Evolutionary conservation across 1,140 invertebrate species (phyloP).

Genomic region (Cepaea nemoralis): DNA sequence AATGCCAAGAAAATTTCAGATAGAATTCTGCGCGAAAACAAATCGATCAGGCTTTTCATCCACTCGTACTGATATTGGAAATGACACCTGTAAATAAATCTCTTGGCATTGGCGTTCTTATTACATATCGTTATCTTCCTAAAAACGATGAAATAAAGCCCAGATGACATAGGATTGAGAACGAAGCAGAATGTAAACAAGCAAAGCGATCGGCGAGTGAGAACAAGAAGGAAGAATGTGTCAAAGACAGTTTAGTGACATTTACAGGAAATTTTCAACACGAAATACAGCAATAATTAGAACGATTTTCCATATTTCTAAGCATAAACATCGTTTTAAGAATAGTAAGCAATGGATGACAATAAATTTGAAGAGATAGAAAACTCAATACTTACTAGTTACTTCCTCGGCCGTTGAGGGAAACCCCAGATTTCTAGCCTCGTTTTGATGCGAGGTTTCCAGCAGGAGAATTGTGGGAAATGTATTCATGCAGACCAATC

Average conservation of each 20-base stretch:
- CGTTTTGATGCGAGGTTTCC: constrained; percentile 31
- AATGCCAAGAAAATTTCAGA: neutral
- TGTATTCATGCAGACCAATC: neutral
- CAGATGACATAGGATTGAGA: constrained; percentile 8
- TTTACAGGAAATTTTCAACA: neutral
- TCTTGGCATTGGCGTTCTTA: constrained; percentile 17
- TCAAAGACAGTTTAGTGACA: neutral
- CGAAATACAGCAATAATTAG: neutral
- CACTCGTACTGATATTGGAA: constrained; percentile 22
- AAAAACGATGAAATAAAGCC: constrained; percentile 11
- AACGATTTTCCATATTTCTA: neutral
- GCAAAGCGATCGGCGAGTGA: constrained; percentile 11
- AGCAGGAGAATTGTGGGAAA: constrained; percentile 21
- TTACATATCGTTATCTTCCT: neutral
- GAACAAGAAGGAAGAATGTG: constrained; percentile 1
- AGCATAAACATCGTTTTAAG: neutral
- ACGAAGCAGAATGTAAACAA: constrained; percentile 32
- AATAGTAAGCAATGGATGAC: constrained; percentile 17
- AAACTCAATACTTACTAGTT: constrained; percentile 37
- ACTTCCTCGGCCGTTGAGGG: constrained; percentile 26
- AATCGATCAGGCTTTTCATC: constrained; percentile 24
- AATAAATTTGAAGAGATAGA: constrained; percentile 33
- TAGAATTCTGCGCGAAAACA: constrained; percentile 10
- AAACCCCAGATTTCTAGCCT: constrained; percentile 26
- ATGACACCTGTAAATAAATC: constrained; percentile 25